Percentiles rank a stretch among this genome's conserved stretches.
These are phyloP conservation scores for Meiosimyza platycephala DNA, from an alignment of 2,888 invertebrate species.

Conservation along the genomic window DNA sequence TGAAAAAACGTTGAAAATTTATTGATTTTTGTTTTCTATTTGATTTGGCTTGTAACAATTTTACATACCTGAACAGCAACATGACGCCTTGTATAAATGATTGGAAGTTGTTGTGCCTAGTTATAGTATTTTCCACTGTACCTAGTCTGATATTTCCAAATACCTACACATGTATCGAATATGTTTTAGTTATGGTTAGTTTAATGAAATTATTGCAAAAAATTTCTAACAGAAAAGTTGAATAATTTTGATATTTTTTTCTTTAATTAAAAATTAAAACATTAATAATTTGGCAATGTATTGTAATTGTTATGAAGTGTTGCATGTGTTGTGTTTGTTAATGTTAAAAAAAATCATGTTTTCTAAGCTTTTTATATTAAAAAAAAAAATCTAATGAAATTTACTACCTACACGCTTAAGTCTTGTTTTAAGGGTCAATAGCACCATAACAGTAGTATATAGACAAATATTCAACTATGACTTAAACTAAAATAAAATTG, in stretches of 20 bases:
- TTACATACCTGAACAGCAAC: constrained; percentile 96
- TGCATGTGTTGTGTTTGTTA: neutral
- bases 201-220: constrained; percentile 31
- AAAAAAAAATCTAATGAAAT: neutral
- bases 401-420: constrained; percentile 27
- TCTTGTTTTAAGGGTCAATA: constrained; percentile 16
- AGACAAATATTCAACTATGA: too few relatives aligned
- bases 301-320: neutral
- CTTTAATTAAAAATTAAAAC: too few relatives aligned
- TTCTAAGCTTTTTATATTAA: neutral
- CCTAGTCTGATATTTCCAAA: constrained; percentile 98
- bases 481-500: too few relatives aligned
- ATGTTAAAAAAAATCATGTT: neutral
- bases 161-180: constrained; percentile 76
- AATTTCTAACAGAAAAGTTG: constrained; percentile 22
- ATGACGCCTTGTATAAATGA: constrained; percentile 99
- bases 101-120: constrained; percentile 99
- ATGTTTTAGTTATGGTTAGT: constrained; percentile 44
- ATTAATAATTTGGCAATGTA: neutral
- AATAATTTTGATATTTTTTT: too few relatives aligned
- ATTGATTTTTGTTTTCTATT: constrained; percentile 27
- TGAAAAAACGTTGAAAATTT: constrained; percentile 23
- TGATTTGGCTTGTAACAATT: constrained; percentile 47
- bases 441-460: neutral
- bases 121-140: constrained; percentile 91